phyloP scores from a whole-genome alignment of 2,888 invertebrate species.

The Macropis europaea region DNA sequence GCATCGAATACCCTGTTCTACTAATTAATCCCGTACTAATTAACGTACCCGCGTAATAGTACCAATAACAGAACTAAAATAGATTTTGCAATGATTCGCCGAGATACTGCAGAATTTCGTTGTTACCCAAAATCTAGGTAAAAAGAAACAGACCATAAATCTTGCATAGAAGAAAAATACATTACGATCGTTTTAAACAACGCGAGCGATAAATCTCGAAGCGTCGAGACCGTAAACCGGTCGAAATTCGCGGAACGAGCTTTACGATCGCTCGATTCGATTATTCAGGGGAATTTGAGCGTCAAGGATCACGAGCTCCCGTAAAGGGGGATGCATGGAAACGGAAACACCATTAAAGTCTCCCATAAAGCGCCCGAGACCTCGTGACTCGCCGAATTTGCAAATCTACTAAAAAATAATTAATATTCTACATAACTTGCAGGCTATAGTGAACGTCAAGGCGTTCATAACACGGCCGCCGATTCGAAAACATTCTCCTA shows the following conservation, averaged over 20 bases:
- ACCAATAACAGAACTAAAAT: no score
- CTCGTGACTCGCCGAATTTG: not conserved
- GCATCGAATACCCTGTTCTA: slow-evolving; percentile 19
- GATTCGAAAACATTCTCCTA: slow-evolving; percentile 15
- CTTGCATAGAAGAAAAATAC: not conserved
- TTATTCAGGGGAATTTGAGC: slow-evolving; percentile 18
- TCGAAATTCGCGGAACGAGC: not conserved
- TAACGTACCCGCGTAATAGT: slow-evolving; percentile 25
- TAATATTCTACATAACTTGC: no score
- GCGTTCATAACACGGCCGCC: not conserved
- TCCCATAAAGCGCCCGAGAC: not conserved
- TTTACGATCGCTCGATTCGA: slow-evolving; percentile 10
- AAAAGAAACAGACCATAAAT: not conserved
- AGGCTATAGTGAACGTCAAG: no score
- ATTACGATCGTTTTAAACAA: not conserved
- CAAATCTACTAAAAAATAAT: no score
- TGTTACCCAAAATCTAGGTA: no score
- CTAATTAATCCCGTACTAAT: slow-evolving; percentile 54
- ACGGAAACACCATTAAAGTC: not conserved
- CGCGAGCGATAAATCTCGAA: not conserved
- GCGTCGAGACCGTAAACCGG: not conserved
- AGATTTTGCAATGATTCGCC: slow-evolving; percentile 28
- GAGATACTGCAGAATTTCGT: not conserved
- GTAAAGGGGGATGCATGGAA: no score
- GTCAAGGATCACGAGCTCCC: not conserved